phyloP scores from a whole-genome alignment of 2,113 vertebrate genomes.

The Urocolius indicus region DNA sequence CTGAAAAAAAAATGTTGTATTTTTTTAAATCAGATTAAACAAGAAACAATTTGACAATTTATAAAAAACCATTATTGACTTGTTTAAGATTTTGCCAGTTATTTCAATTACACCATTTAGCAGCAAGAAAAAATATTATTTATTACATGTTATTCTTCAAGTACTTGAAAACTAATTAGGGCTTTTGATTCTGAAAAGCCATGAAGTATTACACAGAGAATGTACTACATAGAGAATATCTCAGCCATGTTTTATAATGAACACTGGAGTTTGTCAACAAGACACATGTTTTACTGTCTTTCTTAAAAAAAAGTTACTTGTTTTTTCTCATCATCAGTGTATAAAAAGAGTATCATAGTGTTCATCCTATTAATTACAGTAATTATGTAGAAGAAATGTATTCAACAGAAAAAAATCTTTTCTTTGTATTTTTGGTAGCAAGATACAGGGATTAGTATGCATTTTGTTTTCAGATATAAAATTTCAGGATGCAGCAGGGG shows the following conservation, averaged over 20 bases:
- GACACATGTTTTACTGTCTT: neutral
- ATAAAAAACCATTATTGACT: neutral
- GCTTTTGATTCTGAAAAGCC: neutral
- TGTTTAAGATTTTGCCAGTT: neutral
- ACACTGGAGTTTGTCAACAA: neutral
- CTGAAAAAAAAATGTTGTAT: neutral
- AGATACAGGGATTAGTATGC: neutral
- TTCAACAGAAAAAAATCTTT: neutral
- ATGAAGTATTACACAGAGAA: neutral
- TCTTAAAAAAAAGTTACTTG: neutral
- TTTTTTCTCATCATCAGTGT: neutral
- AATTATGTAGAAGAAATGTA: neutral
- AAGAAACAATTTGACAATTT: neutral
- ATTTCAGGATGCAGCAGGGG: neutral
- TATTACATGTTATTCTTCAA: neutral
- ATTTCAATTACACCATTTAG: neutral
- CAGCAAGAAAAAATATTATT: neutral
- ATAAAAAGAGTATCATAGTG: neutral
- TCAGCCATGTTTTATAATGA: neutral
- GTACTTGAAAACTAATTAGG: neutral
- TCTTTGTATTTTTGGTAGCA: neutral
- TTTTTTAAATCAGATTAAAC: neutral
- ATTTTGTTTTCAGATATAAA: neutral
- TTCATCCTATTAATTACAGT: neutral
- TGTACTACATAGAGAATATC: neutral